Base-by-base conservation (phyloP, 2,888 invertebrate species). In the Pachydiplax longipennis region DNA sequence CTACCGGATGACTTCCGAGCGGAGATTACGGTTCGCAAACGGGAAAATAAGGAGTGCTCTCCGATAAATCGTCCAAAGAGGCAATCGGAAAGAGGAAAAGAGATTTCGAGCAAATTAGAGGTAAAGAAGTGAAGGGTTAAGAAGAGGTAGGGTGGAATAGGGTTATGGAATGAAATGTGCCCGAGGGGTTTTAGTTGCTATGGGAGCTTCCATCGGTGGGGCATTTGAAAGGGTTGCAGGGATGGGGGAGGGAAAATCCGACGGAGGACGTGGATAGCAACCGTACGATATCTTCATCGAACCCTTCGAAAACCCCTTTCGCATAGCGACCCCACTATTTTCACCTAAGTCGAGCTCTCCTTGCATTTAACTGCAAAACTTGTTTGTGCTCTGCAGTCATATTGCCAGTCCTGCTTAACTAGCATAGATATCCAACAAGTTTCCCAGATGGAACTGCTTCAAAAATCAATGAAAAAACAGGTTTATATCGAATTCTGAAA, bases 221-320 rank as follows among this genome's bases (percentile, higher is more conserved):
- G 53, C 31, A 31, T 22, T 4, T 25, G 82, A 53, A 18, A 81
- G 81, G 37, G 37, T 37, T 15, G 81, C 22, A 22, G 31, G 65
- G 61, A 61, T 53, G 37, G 58, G 48, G 83, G 25, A 53, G 83
- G 15, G 87, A 37, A 61, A 87, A 87, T 87, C 87, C 61, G 61
- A 35, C 58, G 83, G 53, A 58, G 58, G 31, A 87, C 87, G 87
- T 87, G 87, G 87, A 87, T 87, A 87, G 87, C 87, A 87, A 87
- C 87, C 87, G 61, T 58, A 37, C 87, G 87, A 58, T n/a, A n/a
- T 87, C 87, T 65, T 65, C 87, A 87, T 61, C 61, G 87, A 87
- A 15, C 22, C 87, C 87, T 53, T 53, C 73, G 25, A 13, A 12
- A 73, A 31, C 35, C 83, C 10, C 58, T 35, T 58, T 58, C 48